These are phyloP conservation scores for Dinothrombium tinctorium DNA, from an alignment of 1,140 invertebrate genomes.

Conservation along the genomic window DNA sequence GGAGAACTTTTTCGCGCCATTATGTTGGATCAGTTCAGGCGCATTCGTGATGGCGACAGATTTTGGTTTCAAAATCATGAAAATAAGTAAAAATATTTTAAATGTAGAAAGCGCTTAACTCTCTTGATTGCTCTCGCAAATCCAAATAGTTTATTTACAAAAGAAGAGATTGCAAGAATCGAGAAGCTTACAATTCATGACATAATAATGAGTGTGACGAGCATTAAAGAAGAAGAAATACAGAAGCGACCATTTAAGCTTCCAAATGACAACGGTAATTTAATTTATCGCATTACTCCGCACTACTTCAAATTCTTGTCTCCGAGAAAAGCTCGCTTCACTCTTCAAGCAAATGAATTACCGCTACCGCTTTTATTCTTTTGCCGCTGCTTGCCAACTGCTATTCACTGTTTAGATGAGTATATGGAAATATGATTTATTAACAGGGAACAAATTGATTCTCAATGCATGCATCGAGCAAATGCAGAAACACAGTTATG, in stretches of 20 bases:
- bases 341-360: too few species aligned
- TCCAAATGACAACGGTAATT: conserved; percentile 12
- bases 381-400: too few species aligned
- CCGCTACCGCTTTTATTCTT: too few species aligned
- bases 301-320: background rate
- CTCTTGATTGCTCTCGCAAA: background rate
- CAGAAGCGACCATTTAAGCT: conserved; percentile 31
- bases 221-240: conserved; percentile 27
- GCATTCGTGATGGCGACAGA: conserved; percentile 30
- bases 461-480: too few species aligned
- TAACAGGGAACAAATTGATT: too few species aligned
- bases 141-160: conserved; percentile 28
- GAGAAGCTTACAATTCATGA: conserved; percentile 28
- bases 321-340: too few species aligned
- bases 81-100: conserved; percentile 22
- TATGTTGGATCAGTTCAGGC: conserved; percentile 29
- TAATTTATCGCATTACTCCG: background rate
- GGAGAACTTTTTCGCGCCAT: conserved; percentile 33
- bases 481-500: too few species aligned
- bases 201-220: conserved; percentile 29
- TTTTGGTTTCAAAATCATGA: conserved; percentile 33
- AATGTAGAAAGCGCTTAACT: background rate
- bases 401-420: too few species aligned
- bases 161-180: conserved; percentile 28
- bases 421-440: too few species aligned